Percentiles rank a stretch among this genome's conserved stretches.
phyloP scores from a whole-genome alignment of 2,888 invertebrate species.

The Lasius fuliginosus region DNA sequence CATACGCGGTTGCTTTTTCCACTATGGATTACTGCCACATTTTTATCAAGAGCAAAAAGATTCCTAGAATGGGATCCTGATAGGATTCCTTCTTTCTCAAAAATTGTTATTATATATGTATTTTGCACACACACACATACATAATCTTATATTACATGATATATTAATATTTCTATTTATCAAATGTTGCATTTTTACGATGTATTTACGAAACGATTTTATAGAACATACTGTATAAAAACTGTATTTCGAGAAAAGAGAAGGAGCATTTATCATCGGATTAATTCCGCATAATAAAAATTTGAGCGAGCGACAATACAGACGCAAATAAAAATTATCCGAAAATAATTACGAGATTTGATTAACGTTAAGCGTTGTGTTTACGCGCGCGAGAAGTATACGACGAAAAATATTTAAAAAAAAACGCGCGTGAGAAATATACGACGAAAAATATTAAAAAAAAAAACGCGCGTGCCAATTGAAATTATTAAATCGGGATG shows the following conservation, averaged over 20 bases:
- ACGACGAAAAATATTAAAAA: not conserved
- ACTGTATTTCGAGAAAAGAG: not conserved
- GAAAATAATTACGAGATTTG: constrained; percentile 20
- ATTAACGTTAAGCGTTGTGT: not conserved
- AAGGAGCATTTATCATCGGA: not conserved
- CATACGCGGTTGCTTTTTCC: constrained; percentile 25
- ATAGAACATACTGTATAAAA: not conserved
- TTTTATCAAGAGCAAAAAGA: not conserved
- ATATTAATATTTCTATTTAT: not conserved
- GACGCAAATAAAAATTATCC: not conserved
- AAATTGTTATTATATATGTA: not conserved
- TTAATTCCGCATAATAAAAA: not conserved
- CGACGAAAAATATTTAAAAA: not conserved
- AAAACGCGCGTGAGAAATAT: not conserved
- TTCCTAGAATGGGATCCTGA: not conserved
- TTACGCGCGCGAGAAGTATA: not conserved
- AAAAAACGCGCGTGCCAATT: not conserved
- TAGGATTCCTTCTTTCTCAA: not conserved
- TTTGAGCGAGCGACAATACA: not conserved
- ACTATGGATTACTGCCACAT: not conserved
- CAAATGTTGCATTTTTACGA: not conserved
- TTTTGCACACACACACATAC: not conserved
- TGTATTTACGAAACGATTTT: not conserved
- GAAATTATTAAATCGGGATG: not conserved
- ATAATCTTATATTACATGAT: not conserved